Base-by-base conservation (phyloP, 2,888 invertebrate genomes). In the Pocota personata region DNA sequence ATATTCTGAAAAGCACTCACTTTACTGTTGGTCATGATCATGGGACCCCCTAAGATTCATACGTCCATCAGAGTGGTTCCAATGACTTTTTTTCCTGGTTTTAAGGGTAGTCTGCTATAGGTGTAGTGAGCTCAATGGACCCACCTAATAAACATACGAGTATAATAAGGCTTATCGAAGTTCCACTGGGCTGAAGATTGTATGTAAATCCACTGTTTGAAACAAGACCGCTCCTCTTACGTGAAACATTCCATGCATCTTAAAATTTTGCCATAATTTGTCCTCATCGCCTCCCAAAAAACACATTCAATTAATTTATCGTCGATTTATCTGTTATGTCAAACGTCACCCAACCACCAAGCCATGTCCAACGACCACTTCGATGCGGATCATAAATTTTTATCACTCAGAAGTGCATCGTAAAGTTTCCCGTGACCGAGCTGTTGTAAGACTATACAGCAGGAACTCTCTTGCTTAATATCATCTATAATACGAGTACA, bases 311-410 rank as follows among this genome's bases (percentile, higher is more conserved):
- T 21, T 12, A 48, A 57, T 76, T 48, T 35, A 50, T 58, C 30
- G 8, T 5, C 50, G n/a, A 43, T 52, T 32, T 50, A 50, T 24
- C 24, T 35, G 50, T 67, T 60, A 46, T 67, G 60, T 60, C 32
- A 66, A 80, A 19, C 27, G 52, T 60, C 73, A 67, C 32, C 50
- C 52, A 43, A 78, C 52, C 30, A 67, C 35, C 24, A 72, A 64
- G 27, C 57, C 14, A 58, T 37, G 40, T 32, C 30, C 10, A 27
- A 35, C 4, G 19, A 50, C 32, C 12, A 30, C 6, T 46, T n/a
- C 60, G 67, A 60, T 80, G 30, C 24, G 67, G 60, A 75, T 69
- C 75, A 62, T 82, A 82, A 75, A 82, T 75, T 69, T 75, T 40
- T 16, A 82, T 62, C 55, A 16, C 62, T 55, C 52, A 60, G 55